These are phyloP conservation scores for Darevskia mixta DNA, from an alignment of 2,797 vertebrate genomes.

Conservation along the genomic window DNA sequence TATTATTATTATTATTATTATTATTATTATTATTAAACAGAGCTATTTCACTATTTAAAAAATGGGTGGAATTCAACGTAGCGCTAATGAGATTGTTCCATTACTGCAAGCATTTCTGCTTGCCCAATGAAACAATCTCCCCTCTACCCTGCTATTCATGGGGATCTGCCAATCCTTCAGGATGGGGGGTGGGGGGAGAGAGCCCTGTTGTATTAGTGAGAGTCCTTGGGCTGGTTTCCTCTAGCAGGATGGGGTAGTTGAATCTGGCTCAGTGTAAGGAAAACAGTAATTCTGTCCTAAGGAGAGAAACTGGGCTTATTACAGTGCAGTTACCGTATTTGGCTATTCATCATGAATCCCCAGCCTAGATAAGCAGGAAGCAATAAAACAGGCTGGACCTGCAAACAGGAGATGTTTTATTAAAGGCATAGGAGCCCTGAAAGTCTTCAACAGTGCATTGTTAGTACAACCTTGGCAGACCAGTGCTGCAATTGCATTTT, in stretches of 20 bases:
- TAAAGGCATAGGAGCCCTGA: neutral
- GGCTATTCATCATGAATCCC: neutral
- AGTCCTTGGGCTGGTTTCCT: too few relatives aligned
- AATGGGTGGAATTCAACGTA: too few relatives aligned
- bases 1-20: neutral
- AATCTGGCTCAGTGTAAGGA: too few relatives aligned
- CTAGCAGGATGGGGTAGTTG: too few relatives aligned
- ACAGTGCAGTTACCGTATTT: neutral
- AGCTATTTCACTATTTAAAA: neutral
- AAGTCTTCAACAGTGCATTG: neutral
- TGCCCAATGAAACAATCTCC: too few relatives aligned
- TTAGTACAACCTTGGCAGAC: neutral
- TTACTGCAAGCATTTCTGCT: too few relatives aligned
- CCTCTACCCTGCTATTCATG: too few relatives aligned
- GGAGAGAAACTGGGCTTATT: neutral
- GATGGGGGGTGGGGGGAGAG: too few relatives aligned
- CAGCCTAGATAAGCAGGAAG: neutral
- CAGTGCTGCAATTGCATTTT: neutral
- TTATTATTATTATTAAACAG: neutral
- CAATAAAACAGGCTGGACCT: neutral
- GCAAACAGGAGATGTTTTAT: neutral
- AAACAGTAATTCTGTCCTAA: neutral
- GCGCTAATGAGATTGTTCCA: too few relatives aligned
- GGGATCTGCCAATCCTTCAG: too few relatives aligned
- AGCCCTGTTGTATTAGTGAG: too few relatives aligned